Evolutionary conservation across 2,113 vertebrate genomes (phyloP).

Genomic region (Myotis brandtii): DNA sequence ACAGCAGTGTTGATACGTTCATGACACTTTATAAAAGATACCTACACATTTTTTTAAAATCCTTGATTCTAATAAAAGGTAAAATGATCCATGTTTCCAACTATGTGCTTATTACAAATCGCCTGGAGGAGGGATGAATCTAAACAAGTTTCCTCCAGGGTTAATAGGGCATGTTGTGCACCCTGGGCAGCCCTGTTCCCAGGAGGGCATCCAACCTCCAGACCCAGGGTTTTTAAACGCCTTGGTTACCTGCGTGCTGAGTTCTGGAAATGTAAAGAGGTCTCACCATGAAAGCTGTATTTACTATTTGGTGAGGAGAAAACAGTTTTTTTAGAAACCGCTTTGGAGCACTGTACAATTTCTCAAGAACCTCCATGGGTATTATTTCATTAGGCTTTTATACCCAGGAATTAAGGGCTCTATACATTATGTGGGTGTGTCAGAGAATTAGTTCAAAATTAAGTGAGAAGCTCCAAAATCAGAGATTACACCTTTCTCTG

Average conservation of each 20-base stretch:
- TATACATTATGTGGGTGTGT: neutral
- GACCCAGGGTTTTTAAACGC: neutral
- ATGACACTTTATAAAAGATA: neutral
- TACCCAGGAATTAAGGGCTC: neutral
- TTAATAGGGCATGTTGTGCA: neutral
- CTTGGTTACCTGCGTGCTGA: neutral
- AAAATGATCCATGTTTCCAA: neutral
- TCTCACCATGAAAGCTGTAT: neutral
- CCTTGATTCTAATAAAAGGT: neutral
- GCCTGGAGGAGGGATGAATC: neutral
- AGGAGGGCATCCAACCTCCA: neutral
- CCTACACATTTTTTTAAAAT: neutral
- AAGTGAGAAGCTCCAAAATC: neutral
- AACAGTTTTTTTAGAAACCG: neutral
- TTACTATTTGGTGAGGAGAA: neutral
- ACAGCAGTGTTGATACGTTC: neutral
- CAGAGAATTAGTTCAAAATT: neutral
- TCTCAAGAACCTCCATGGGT: neutral
- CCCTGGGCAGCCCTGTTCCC: neutral
- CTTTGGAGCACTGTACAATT: neutral
- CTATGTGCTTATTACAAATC: neutral
- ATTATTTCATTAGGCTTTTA: conserved; percentile 30
- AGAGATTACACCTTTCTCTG: neutral
- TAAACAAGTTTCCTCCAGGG: neutral
- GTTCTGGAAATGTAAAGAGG: neutral